Conservation (phyloP, 2,797 vertebrate genomes). For the Sylvia borin region DNA sequence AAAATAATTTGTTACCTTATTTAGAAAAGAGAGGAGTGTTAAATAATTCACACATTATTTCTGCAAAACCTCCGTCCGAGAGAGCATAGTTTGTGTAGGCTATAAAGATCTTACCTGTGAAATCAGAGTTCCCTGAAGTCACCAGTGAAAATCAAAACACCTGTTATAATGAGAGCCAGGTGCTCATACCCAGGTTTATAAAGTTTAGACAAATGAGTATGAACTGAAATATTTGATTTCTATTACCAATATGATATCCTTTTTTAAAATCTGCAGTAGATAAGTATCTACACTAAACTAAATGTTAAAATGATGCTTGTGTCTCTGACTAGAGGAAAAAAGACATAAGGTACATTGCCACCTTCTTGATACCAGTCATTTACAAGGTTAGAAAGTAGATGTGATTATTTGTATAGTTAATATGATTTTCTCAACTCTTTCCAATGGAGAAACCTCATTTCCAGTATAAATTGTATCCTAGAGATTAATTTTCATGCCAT, state of each 20-base stretch:
- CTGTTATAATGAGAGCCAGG: neutral
- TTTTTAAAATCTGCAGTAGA: neutral
- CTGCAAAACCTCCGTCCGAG: neutral
- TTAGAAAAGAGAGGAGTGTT: neutral
- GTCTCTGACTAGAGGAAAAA: neutral
- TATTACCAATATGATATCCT: neutral
- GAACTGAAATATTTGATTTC: neutral
- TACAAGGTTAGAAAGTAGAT: neutral
- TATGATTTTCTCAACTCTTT: neutral
- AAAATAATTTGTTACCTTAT: neutral
- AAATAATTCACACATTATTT: neutral
- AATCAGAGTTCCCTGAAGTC: neutral
- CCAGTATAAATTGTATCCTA: neutral
- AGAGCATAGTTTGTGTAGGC: neutral
- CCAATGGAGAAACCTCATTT: neutral
- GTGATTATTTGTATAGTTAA: neutral
- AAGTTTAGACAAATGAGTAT: neutral
- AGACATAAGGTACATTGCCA: neutral
- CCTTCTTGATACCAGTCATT: neutral
- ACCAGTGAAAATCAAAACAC: neutral
- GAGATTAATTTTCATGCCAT: neutral
- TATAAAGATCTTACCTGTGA: neutral
- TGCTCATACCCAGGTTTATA: neutral
- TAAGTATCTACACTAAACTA: neutral
- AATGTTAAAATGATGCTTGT: neutral